Evolutionary conservation across 2,797 vertebrate genomes (phyloP), one percentile per base, ranked within the genome.

Genomic region (Xerus rutilus): DNA sequence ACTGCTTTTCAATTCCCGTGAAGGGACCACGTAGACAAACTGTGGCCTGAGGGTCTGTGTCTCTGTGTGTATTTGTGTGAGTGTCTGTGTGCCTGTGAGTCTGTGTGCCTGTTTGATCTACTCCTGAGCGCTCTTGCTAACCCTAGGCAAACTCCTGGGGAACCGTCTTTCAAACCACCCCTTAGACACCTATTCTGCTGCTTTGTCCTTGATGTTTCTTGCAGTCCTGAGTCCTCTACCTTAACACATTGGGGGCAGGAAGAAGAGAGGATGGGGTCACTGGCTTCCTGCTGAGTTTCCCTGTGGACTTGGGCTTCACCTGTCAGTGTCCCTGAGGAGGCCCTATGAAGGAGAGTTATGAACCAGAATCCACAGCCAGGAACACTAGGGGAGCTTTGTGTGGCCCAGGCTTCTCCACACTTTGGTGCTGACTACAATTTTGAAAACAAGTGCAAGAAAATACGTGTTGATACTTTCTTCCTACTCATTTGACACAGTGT

Each of bases 331-430:
- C 59, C 3, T 5, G 20, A 39, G 59, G 21, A 62, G 32, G 30
- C 39, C 10, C n/a, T 6, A 8, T 1, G 13, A 64, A 28, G 45
- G 45, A 76, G 14, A 67, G 14, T 8, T 5, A 0, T 13, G 32
- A 72, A 62, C 7, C 0, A 32, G 76, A n/a, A 7, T 2, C 9
- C 23, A 3, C 7, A 9, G 77, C 14, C 2, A 2, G 77, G 65
- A 32, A 7, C 43, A 7, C 25, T 2, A 69, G 25, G 1, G 43
- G 0, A 8, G 1, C 9, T 35, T 43, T 1, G 2, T 5, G 15
- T 0, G 8, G 20, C 35, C 73, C 72, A 4, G 0, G 5, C 25
- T 15, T 30, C 62, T 28, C 62, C 12, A 1, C 3, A 13, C 28
- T 6, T 12, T n/a, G 43, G 4, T 15, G 0, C 45, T 45, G 72